Conservation (phyloP, 2,113 vertebrate genomes). For the Felis chaus region DNA sequence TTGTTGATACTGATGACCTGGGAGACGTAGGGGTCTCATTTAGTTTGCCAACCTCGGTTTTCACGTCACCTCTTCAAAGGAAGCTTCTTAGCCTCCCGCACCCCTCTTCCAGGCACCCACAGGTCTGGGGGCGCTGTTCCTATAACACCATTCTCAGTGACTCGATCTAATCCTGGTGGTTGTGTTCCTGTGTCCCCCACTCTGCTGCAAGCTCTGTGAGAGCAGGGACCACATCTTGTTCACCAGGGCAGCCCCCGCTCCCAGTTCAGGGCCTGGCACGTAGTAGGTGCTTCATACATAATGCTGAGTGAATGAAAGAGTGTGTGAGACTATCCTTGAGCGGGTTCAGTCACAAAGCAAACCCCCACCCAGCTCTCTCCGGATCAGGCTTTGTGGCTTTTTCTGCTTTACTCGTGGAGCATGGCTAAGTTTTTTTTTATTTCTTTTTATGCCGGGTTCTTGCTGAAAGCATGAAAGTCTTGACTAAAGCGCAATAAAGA, state of each 20-base stretch:
- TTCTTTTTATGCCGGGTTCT: neutral
- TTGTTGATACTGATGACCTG: neutral
- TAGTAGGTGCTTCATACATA: neutral
- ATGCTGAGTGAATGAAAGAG: neutral
- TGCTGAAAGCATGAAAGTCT: neutral
- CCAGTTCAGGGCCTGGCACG: neutral
- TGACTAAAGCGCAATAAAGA: neutral
- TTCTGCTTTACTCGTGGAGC: neutral
- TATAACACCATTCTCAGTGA: neutral
- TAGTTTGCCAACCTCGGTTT: neutral
- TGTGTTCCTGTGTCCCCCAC: too few relatives aligned
- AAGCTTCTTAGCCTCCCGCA: neutral
- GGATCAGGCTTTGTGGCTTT: too few relatives aligned
- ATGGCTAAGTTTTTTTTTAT: neutral
- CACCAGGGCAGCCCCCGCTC: neutral
- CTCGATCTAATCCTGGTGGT: neutral
- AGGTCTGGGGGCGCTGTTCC: neutral
- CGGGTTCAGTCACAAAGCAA: neutral
- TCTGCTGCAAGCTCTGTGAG: fast-evolving
- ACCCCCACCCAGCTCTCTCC: neutral
- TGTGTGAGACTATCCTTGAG: neutral
- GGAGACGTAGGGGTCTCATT: neutral
- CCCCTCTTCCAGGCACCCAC: too few relatives aligned
- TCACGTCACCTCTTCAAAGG: neutral
- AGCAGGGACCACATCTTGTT: neutral